phyloP scores from a whole-genome alignment of 2,113 vertebrate species.

The Sinocyclocheilus maitianheensis region DNA sequence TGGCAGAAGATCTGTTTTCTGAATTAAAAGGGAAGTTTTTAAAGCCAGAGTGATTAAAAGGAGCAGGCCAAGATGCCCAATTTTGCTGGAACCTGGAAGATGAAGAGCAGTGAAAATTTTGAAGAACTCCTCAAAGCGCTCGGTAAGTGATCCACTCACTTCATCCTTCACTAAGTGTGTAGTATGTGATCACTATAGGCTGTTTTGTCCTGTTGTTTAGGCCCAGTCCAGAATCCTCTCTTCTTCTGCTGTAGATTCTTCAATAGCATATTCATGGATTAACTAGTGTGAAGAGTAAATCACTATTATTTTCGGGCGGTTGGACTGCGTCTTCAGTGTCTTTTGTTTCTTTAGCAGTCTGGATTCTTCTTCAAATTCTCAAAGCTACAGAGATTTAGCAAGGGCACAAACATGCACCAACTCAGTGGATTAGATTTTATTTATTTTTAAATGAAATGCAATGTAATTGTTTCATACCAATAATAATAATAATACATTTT shows the following conservation, averaged over 20 bases:
- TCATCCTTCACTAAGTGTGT: background rate
- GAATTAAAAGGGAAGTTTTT: background rate
- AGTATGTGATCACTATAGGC: background rate
- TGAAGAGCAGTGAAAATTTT: conserved; percentile 89
- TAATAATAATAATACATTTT: background rate
- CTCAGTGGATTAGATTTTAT: background rate
- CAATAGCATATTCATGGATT: conserved; percentile 55
- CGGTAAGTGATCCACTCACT: conserved; percentile 73
- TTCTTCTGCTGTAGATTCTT: conserved; percentile 29
- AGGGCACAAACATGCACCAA: background rate
- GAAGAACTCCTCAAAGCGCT: conserved; percentile 90
- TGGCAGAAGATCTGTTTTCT: background rate
- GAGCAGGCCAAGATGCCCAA: conserved; percentile 78
- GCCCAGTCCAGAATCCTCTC: background rate
- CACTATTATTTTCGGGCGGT: conserved; percentile 54
- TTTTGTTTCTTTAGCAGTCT: conserved; percentile 55
- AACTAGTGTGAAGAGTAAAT: conserved; percentile 60
- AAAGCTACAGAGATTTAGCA: conserved; percentile 3
- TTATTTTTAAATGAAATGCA: background rate
- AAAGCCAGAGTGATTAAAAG: background rate
- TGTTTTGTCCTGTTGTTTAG: conserved; percentile 33
- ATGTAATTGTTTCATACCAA: background rate
- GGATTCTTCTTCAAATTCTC: conserved; percentile 51
- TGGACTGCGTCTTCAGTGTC: conserved; percentile 45
- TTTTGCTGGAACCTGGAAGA: conserved; percentile 90